Percentiles rank a stretch among this genome's conserved stretches.
Conservation (phyloP, 2,888 invertebrate genomes). For the Limnephilus marmoratus region DNA sequence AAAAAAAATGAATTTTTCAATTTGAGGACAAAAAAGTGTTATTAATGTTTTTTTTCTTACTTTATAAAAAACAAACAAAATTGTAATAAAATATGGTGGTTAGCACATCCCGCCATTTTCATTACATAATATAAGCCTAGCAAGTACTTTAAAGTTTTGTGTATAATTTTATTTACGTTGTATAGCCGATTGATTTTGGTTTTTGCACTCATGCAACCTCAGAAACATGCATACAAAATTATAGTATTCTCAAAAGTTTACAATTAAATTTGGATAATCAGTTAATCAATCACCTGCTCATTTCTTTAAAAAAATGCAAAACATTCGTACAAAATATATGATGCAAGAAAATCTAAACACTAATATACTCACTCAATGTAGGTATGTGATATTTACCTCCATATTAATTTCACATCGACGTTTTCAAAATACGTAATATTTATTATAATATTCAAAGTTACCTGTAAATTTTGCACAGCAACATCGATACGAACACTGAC, state of each 20-base stretch:
- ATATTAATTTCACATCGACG: neutral
- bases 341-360: neutral
- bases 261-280: neutral
- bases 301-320: neutral
- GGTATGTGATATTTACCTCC: neutral
- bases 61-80: too few species aligned
- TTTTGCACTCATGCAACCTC: too few species aligned
- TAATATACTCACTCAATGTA: neutral
- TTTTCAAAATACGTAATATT: neutral
- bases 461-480: constrained; percentile 29
- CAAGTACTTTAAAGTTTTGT: too few species aligned
- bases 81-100: too few species aligned
- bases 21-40: too few species aligned
- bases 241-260: neutral
- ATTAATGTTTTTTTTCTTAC: too few species aligned
- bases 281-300: neutral
- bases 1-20: too few species aligned
- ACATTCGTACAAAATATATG: neutral
- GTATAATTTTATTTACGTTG: too few species aligned
- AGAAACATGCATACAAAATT: neutral
- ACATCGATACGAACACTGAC: constrained; percentile 28
- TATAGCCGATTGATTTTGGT: too few species aligned
- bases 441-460: neutral
- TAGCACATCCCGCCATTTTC: too few species aligned
- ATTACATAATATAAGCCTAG: too few species aligned